Conservation (phyloP, 2,797 vertebrate genomes). For the Malacoraja senta region DNA sequence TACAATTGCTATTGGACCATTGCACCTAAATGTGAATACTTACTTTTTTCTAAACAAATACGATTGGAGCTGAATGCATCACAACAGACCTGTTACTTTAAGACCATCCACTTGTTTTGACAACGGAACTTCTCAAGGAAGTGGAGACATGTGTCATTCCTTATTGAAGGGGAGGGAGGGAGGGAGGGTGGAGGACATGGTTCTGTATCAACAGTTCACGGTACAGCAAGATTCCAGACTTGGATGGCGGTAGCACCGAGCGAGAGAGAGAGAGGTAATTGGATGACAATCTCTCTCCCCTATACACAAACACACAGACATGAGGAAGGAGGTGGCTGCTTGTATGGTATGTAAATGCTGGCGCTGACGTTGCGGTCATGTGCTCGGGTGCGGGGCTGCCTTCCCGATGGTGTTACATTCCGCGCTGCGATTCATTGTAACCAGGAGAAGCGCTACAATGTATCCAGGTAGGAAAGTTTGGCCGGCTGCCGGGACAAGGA, state of each 20-base stretch:
- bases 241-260: not conserved
- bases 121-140: too few species aligned
- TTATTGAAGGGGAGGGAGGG: too few species aligned
- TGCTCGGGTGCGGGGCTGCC: not conserved
- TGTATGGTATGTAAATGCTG: constrained; percentile 9
- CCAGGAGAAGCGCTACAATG: not conserved
- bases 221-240: not conserved
- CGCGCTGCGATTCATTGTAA: not conserved
- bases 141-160: not conserved
- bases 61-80: too few species aligned
- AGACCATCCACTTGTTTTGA: too few species aligned
- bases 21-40: too few species aligned
- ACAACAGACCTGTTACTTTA: too few species aligned
- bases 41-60: too few species aligned
- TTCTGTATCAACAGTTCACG: not conserved
- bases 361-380: constrained; percentile 26
- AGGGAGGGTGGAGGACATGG: not conserved
- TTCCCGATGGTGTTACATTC: not conserved
- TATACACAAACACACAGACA: not conserved
- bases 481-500: too few species aligned
- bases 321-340: too few species aligned
- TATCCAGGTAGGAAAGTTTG: too few species aligned
- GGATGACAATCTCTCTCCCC: not conserved
- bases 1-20: too few species aligned
- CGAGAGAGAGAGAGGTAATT: too few species aligned